A percentile compares a stretch with the other conserved stretches of the same genome.
phyloP scores from a whole-genome alignment of 2,888 invertebrate genomes.

The Oscheius sp. region DNA sequence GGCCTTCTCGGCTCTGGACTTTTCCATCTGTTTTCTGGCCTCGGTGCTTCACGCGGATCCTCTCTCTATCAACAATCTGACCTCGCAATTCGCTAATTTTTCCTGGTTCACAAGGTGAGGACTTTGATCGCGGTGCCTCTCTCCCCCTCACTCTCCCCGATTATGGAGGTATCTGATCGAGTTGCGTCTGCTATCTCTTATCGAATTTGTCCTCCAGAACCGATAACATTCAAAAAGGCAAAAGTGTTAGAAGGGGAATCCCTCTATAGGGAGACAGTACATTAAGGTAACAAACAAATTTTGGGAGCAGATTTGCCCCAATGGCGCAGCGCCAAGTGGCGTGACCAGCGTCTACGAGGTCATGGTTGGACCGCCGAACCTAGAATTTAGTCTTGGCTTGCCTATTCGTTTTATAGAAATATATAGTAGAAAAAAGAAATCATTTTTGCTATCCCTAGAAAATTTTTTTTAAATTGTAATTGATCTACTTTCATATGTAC shows the following conservation, averaged over 20 bases:
- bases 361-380: no score
- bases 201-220: background rate
- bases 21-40: conserved; percentile 49
- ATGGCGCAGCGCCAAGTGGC: no score
- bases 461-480: background rate
- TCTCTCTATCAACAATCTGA: conserved; percentile 55
- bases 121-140: background rate
- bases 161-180: background rate
- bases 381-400: no score
- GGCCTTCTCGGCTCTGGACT: conserved; percentile 45
- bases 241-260: no score
- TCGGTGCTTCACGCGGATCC: conserved; percentile 56
- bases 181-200: conserved; percentile 4
- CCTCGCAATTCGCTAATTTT: conserved; percentile 56
- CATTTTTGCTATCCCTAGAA: background rate
- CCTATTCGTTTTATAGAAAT: no score
- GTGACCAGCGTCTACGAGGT: no score
- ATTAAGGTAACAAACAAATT: no score
- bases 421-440: no score
- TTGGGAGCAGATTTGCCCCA: no score
- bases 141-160: background rate
- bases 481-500: background rate
- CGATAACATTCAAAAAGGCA: no score
- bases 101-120: conserved; percentile 58
- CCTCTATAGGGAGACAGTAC: no score